Evolutionary conservation across 1,140 invertebrate species (phyloP).

Genomic region (Luehdorfia chinensis): DNA sequence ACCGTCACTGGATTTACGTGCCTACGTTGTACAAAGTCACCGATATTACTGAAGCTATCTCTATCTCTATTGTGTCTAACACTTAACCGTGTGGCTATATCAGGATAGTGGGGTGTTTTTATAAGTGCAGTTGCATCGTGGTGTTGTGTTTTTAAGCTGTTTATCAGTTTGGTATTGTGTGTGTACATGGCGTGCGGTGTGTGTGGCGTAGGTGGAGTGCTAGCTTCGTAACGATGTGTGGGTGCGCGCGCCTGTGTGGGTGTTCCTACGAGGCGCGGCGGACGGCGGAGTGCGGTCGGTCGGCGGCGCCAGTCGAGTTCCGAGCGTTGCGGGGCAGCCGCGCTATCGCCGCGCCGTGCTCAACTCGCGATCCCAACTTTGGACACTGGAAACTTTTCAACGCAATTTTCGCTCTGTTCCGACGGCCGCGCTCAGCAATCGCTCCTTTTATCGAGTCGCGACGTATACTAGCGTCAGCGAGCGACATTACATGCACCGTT

Average conservation of each 20-base stretch:
- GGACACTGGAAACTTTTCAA: constrained; percentile 72
- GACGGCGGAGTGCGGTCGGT: constrained; percentile 39
- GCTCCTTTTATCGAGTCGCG: constrained; percentile 35
- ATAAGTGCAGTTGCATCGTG: constrained; percentile 55
- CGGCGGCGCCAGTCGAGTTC: constrained; percentile 66
- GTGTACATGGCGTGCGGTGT: constrained; percentile 29
- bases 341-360: constrained; percentile 49
- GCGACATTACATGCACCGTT: constrained; percentile 40
- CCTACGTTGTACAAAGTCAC: background rate
- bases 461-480: constrained; percentile 33
- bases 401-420: constrained; percentile 44
- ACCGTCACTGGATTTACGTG: background rate
- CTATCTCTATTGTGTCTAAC: constrained; percentile 18
- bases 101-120: constrained; percentile 47
- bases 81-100: constrained; percentile 20
- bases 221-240: constrained; percentile 19
- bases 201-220: constrained; percentile 21
- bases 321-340: constrained; percentile 56
- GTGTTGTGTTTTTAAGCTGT: constrained; percentile 64
- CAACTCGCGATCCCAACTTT: constrained; percentile 65
- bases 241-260: constrained; percentile 44
- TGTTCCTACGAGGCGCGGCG: constrained; percentile 52
- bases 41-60: constrained; percentile 1
- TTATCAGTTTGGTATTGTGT: constrained; percentile 55
- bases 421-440: constrained; percentile 32